Conservation (phyloP, 2,113 vertebrate genomes). For the Romanogobio albipinnatus region DNA sequence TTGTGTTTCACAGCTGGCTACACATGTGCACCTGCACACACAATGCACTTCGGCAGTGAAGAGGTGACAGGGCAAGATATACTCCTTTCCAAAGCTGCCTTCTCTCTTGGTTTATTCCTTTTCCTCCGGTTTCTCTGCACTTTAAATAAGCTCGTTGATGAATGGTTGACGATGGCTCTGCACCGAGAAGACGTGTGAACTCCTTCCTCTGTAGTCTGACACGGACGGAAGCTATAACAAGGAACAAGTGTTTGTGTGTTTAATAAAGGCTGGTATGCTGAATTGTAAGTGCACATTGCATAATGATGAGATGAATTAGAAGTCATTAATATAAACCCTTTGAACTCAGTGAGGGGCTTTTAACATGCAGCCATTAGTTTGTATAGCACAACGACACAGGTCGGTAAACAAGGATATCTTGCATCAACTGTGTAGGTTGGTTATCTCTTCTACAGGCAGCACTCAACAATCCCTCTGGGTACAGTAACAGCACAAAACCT, state of each 20-base stretch:
- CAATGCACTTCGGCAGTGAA: conserved; percentile 13
- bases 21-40: conserved; percentile 43
- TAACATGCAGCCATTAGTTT: conserved; percentile 26
- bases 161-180: conserved; percentile 14
- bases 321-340: conserved; percentile 1
- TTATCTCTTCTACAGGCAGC: background rate
- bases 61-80: background rate
- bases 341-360: conserved; percentile 19
- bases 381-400: background rate
- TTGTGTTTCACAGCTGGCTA: conserved; percentile 49
- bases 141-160: background rate
- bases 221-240: background rate
- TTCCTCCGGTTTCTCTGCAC: background rate
- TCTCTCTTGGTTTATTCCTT: background rate
- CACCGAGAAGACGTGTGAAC: background rate
- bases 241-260: conserved; percentile 4
- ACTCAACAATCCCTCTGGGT: background rate
- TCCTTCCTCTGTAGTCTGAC: conserved; percentile 6
- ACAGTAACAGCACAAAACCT: background rate
- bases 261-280: conserved; percentile 10
- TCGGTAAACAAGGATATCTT: conserved; percentile 35
- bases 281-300: background rate
- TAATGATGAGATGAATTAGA: conserved; percentile 14
- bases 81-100: background rate
- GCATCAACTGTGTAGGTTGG: conserved; percentile 17